These are phyloP conservation scores for Epizoanthus stellaris DNA, from an alignment of 92 coral and sea anemone genomes.

Conservation along the genomic window DNA sequence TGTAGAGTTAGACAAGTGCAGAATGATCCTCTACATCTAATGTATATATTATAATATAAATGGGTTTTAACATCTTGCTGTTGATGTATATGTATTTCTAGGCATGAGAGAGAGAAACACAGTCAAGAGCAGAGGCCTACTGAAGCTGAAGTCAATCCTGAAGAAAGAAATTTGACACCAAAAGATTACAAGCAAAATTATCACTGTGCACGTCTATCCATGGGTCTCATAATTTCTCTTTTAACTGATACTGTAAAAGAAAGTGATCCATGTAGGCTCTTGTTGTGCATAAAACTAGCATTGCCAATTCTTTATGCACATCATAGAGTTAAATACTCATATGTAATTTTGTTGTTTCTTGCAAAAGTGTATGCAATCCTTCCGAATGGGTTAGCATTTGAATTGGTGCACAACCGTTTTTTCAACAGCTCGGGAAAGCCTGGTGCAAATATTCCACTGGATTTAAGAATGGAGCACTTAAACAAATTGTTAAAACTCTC, in stretches of 20 bases:
- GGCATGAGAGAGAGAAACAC: conserved; percentile 55
- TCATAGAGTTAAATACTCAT: conserved; percentile 51
- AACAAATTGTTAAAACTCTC: conserved; percentile 42
- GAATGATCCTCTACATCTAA: conserved; percentile 8
- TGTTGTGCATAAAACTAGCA: conserved; percentile 45
- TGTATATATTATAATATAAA: not conserved
- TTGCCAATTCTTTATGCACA: conserved; percentile 37
- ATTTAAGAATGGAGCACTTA: conserved; percentile 49
- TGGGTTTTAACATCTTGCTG: conserved; percentile 18
- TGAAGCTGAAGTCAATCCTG: conserved; percentile 20
- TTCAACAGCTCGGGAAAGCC: conserved; percentile 44
- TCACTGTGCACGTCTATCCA: conserved; percentile 41
- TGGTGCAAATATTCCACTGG: conserved; percentile 54
- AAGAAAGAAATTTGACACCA: conserved; percentile 22
- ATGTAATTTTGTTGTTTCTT: conserved; percentile 48
- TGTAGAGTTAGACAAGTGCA: conserved; percentile 16
- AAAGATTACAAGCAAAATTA: conserved; percentile 45
- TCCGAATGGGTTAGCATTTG: conserved; percentile 48
- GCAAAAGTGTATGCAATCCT: conserved; percentile 56
- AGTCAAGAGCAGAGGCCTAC: conserved; percentile 25
- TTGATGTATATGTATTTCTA: conserved; percentile 7
- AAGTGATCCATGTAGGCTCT: conserved; percentile 54
- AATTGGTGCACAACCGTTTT: conserved; percentile 48
- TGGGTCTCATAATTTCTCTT: conserved; percentile 40
- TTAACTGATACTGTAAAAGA: conserved; percentile 49